Evolutionary conservation across 1,140 invertebrate species (phyloP), one percentile per base, ranked within the genome.

Genomic region (Melipona quadrifasciata): DNA sequence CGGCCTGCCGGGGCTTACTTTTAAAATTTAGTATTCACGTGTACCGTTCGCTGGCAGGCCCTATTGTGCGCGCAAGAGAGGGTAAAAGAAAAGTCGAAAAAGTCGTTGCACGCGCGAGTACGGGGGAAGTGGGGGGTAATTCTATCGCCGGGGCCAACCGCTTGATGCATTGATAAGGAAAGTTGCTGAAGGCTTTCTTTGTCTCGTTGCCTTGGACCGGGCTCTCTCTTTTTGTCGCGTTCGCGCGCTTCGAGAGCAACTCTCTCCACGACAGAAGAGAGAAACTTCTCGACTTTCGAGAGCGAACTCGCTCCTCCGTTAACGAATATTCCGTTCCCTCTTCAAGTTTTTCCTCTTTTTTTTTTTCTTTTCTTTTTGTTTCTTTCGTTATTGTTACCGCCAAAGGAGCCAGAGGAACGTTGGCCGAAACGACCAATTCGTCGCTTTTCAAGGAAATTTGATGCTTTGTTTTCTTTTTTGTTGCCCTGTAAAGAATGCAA

Each of bases 11-110:
- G 82, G 80, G 86, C 85, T 87, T 88, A 88, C 80, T 88, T 88
- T 88, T 88, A 87, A 87, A 88, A 88, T 88, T 88, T 84, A 87
- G 74, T 84, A 87, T 88, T 87, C 86, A 68, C 86, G 75, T 86
- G 85, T 87, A 87, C 72, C 73, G 75, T 24, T 57, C 64, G 65
- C 47, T 53, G 65, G 34, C 75, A 31, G 34, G 61, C 76, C 74
- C 86, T 74, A 86, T 87, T 68, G 84, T 74, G 53, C 86, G 47
- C n/a, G 55, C 68, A 55, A 58, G 21, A 47, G 39, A 10, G 58
- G 71, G 57, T 58, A 51, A 39, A 17, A 76, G 84, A 87, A 87
- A 86, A 64, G 71, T 87, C 71, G 85, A 80, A 86, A 87, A 86
- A 86, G 84, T 87, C 84, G 27, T 2, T 47, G 39, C 39, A 47